Evolutionary conservation across 2,113 vertebrate genomes (phyloP), one percentile per base, ranked within the genome.

Genomic region (Smithornis capensis): DNA sequence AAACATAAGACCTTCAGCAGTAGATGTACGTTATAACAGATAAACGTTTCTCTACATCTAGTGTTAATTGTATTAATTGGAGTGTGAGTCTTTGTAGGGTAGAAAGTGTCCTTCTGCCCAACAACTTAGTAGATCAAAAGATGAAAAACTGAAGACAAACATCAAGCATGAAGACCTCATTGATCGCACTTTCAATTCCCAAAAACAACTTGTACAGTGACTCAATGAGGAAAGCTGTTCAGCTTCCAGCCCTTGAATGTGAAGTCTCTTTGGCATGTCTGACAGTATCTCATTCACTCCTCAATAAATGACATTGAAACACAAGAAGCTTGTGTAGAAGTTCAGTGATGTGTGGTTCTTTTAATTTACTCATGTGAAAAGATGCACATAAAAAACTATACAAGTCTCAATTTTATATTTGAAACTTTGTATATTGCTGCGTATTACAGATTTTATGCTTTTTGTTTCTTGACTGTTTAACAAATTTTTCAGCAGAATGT

Each of bases 271-370:
- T 98, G 98, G 97, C 98, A 97, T 98, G 98, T 98, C 98, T 98
- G 97, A 96, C 97, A 96, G 98, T 97, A 94, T 97, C 97, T 98
- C 96, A 84, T 98, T 98, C 97, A 97, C 97, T 98, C 97, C 97
- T 98, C 97, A 98, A 98, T 98, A 98, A 98, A 98, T 97, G 96
- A 96, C 95, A 68, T 96, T 98, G 97, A 98, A 98, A 98, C 97
- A 97, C 96, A 95, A 97, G 96, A 92, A 88, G 89, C 96, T 97
- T 97, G 98, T 98, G 97, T 97, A 97, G 91, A 97, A 94, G 86
- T 96, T 96, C 94, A 95, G 92, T 98, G 93, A 94, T 97, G 97
- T 98, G 97, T 98, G 97, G 87, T 96, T 97, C 96, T 94, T 96
- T 98, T 95, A 14, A 88, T 96, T 95, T 95, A 95, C 90, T 95